Evolutionary conservation across 2,113 vertebrate species (phyloP), one percentile per base, ranked within the genome.

Genomic region (Labrus mixtus): DNA sequence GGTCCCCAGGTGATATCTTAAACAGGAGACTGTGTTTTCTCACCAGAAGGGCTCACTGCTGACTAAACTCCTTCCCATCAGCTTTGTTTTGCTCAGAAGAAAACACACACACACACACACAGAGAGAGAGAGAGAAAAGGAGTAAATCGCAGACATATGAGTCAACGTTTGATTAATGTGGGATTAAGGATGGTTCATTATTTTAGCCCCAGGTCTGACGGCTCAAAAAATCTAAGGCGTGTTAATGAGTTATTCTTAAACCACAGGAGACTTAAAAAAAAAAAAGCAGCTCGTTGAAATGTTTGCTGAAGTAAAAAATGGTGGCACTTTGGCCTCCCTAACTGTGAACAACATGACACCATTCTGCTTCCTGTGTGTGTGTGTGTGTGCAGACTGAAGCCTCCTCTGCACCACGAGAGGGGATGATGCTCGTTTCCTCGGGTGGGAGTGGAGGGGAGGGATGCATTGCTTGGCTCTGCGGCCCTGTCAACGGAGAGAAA

Each of bases 361-460:
- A 55, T 56, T 37, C 72, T 33, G 65, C 10, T 45, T 65, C 65
- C 23, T 64, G 65, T 33, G 67, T 6, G 41, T 55, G 63, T 55
- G 65, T 33, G 67, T 6, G 41, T 55, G 63, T 55, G 62, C 74
- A 78, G 75, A 73, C 64, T 16, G 65, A 16, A 70, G 67, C 87
- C 76, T 82, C 79, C 86, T 81, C 75, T 85, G 78, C 86, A 83
- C 68, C 86, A 83, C 61, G 69, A 56, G 65, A 48, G 54, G 71
- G 71, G 72, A 79, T 51, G 36, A 81, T 68, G 79, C 12, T 22
- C 22, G n/a, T n/a, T n/a, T 83, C n/a, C 36, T 16, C 1, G 17
- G 55, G 58, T 58, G n/a, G 58, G 81, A 67, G 53, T 25, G 74
- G 53, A 59, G 65, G 68, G 65, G 68, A 33, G 58, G 55, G 50